Evolutionary conservation across 2,113 vertebrate genomes (phyloP).

Genomic region (Hassar affinis): DNA sequence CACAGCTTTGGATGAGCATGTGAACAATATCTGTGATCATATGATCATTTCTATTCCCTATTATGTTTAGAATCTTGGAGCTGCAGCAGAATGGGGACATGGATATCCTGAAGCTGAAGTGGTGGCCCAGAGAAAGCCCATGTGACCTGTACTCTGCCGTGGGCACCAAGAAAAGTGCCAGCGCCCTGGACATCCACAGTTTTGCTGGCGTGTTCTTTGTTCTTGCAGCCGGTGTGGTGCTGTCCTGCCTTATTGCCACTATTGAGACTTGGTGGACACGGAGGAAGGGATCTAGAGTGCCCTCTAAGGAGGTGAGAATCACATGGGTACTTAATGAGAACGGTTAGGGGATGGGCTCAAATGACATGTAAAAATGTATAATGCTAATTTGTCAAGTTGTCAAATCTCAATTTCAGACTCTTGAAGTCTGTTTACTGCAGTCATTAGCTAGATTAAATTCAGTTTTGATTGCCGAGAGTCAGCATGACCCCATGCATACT

Average conservation of each 20-base stretch:
- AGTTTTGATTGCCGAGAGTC: not conserved
- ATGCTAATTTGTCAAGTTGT: not conserved
- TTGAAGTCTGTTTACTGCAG: not conserved
- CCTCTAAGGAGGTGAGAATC: constrained; percentile 95
- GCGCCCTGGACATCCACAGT: constrained; percentile 94
- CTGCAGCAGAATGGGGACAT: constrained; percentile 98
- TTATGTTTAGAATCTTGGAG: constrained; percentile 86
- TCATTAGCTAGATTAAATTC: not conserved
- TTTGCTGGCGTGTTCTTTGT: constrained; percentile 97
- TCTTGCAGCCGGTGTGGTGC: constrained; percentile 91
- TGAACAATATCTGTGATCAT: not conserved
- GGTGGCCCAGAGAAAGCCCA: constrained; percentile 94
- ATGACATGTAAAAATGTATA: not conserved
- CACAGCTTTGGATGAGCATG: not conserved
- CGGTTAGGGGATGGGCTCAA: not conserved
- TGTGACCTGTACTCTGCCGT: constrained; percentile 92
- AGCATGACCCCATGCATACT: not conserved
- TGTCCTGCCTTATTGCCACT: constrained; percentile 98
- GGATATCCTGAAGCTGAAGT: constrained; percentile 95
- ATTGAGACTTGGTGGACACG: constrained; percentile 98
- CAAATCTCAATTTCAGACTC: not conserved
- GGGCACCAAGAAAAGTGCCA: constrained; percentile 85
- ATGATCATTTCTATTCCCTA: not conserved
- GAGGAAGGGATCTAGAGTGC: constrained; percentile 93
- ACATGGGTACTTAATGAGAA: not conserved